Conservation (phyloP, 2,797 vertebrate species). For the Botia almorhae region DNA sequence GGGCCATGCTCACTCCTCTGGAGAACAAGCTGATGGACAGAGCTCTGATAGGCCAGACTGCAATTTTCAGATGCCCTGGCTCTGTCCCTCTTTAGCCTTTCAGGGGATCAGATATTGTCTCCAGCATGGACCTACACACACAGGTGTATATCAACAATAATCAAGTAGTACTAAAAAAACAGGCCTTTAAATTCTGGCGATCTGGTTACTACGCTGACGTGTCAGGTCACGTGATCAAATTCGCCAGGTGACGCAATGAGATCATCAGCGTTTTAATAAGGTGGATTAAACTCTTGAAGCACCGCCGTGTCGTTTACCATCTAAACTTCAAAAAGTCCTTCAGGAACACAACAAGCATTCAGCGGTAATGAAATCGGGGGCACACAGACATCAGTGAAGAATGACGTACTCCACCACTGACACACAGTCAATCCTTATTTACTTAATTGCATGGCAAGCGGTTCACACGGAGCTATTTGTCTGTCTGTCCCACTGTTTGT, state of each 20-base stretch:
- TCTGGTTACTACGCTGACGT: constrained; percentile 28
- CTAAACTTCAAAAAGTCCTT: constrained; percentile 59
- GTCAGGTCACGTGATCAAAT: constrained; percentile 38
- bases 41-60: constrained; percentile 37
- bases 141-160: not conserved
- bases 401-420: constrained; percentile 56
- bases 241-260: constrained; percentile 36
- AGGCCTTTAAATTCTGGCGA: constrained; percentile 29
- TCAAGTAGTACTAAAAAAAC: not conserved
- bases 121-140: constrained; percentile 4
- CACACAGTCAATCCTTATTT: constrained; percentile 68
- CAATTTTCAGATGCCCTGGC: constrained; percentile 29
- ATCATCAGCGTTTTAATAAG: constrained; percentile 31
- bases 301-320: constrained; percentile 46
- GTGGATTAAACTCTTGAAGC: constrained; percentile 37
- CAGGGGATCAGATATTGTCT: constrained; percentile 1
- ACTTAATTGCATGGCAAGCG: constrained; percentile 68
- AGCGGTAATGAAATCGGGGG: constrained; percentile 61
- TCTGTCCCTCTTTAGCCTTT: constrained; percentile 13
- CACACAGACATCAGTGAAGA: constrained; percentile 56
- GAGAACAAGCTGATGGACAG: constrained; percentile 49
- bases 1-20: constrained; percentile 46
- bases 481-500: constrained; percentile 65
- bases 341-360: constrained; percentile 59
- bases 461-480: constrained; percentile 63